phyloP scores from a whole-genome alignment of 2,888 invertebrate genomes.

The Thalpophila matura region DNA sequence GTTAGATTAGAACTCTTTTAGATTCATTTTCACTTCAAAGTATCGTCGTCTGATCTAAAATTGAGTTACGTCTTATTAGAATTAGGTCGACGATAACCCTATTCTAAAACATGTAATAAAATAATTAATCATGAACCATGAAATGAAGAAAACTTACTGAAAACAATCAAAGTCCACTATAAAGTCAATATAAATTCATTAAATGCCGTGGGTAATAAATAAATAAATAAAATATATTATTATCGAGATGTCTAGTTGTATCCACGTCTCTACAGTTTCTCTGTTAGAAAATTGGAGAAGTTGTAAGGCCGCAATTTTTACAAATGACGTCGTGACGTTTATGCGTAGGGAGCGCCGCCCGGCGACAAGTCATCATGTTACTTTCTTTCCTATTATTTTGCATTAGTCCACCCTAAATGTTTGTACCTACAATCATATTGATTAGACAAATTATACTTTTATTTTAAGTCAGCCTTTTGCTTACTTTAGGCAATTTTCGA shows the following conservation, averaged over 20 bases:
- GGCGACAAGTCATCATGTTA: conserved; percentile 90
- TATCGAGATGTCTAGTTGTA: conserved; percentile 8
- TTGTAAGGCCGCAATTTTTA: conserved; percentile 90
- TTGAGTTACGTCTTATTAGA: no score
- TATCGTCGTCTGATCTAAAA: no score
- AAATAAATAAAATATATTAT: conserved; percentile 8
- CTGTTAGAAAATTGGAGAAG: conserved; percentile 86
- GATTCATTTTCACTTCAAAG: no score
- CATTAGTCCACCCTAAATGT: conserved; percentile 79
- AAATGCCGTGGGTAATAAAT: conserved; percentile 14
- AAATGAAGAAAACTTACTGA: no score
- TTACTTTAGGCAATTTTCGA: conserved; percentile 25
- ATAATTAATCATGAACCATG: no score
- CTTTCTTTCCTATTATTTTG: conserved; percentile 88
- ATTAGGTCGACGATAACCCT: no score
- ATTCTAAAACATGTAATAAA: no score
- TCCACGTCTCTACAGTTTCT: conserved; percentile 67
- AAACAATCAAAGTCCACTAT: no score
- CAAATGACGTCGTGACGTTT: conserved; percentile 91
- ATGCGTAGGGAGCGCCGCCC: conserved; percentile 85
- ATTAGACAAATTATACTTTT: conserved; percentile 70
- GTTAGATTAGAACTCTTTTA: no score
- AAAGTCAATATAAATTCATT: no score
- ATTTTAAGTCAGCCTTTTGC: conserved; percentile 41
- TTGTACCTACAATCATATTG: conserved; percentile 73